Evolutionary conservation across 2,888 invertebrate species (phyloP), one percentile per base, ranked within the genome.

Genomic region (Spisula subtruncata): DNA sequence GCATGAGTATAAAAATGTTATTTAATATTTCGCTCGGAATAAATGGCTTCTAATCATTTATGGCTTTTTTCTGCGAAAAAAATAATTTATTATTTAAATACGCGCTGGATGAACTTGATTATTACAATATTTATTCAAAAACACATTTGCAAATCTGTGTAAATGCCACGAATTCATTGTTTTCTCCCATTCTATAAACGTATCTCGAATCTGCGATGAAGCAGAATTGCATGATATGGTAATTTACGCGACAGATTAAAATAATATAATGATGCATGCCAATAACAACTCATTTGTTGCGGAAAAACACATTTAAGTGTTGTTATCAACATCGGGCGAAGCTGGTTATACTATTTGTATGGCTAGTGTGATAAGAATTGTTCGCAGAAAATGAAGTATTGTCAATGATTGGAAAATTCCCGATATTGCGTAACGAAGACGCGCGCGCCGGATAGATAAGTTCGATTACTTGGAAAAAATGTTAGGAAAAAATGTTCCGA

Each of bases 291-390:
- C 86, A 48, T 56, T 86, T 56, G 66, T 86, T 48, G 54, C 66
- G 66, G 81, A 81, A 81, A 75, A 86, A 86, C 86, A 46, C 86
- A 86, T 86, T 86, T 86, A 81, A 75, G 81, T 80, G 79, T 20
- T 56, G 56, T 75, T 85, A 85, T 85, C 85, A 80, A 85, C 51
- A 80, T n/a, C 75, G 75, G 32, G 80, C 51, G 80, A 51, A 79
- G 51, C 35, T 80, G 85, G 29, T 79, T 80, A 80, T 32, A 41
- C 79, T 85, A 56, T 56, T 79, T 80, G 80, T 79, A 80, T 56
- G 48, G 8, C 32, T 54, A 80, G 12, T 0, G 18, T 41, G 85
- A 85, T 85, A 85, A 85, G 85, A 51, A 75, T 25, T 75, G 75
- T 32, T 75, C 48, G 25, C 46, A 51, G 51, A 81, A 41, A 81